phyloP scores from a whole-genome alignment of 2,888 invertebrate genomes.

The Fragum fragum region DNA sequence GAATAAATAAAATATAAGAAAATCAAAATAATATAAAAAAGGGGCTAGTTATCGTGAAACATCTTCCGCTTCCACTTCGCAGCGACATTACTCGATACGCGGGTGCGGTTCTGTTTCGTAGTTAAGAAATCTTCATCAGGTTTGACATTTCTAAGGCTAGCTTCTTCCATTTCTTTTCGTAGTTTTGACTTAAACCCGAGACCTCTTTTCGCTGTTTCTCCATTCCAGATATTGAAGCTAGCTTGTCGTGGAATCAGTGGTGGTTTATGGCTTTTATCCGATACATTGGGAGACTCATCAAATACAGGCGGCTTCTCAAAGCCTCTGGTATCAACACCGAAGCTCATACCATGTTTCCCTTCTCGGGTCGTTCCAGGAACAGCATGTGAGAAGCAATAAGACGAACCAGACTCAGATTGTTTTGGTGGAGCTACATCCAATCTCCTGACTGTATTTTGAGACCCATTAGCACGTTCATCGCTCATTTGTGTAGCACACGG shows the following conservation, averaged over 20 bases:
- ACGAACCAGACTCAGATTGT: neutral
- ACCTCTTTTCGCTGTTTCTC: conserved; percentile 25
- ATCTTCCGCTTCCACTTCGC: conserved; percentile 22
- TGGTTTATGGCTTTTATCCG: neutral
- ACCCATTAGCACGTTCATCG: neutral
- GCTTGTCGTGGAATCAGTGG: conserved; percentile 20
- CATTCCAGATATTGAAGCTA: conserved; percentile 21
- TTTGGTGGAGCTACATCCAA: no score
- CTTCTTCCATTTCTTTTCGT: conserved; percentile 22
- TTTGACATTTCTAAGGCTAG: neutral
- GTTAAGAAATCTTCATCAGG: neutral
- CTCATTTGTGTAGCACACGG: no score
- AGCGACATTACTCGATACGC: conserved; percentile 1
- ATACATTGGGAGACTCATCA: neutral
- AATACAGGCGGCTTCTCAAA: neutral
- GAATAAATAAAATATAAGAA: no score
- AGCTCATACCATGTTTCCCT: neutral
- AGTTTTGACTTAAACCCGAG: conserved; percentile 32
- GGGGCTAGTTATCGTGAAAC: conserved; percentile 3
- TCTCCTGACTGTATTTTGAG: no score
- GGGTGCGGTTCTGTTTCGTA: neutral
- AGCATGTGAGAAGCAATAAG: neutral
- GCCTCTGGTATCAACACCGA: neutral
- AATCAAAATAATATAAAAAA: neutral
- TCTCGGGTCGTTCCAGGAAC: neutral